Evolutionary conservation across 2,797 vertebrate genomes (phyloP).

Genomic region (Chelonia mydas): DNA sequence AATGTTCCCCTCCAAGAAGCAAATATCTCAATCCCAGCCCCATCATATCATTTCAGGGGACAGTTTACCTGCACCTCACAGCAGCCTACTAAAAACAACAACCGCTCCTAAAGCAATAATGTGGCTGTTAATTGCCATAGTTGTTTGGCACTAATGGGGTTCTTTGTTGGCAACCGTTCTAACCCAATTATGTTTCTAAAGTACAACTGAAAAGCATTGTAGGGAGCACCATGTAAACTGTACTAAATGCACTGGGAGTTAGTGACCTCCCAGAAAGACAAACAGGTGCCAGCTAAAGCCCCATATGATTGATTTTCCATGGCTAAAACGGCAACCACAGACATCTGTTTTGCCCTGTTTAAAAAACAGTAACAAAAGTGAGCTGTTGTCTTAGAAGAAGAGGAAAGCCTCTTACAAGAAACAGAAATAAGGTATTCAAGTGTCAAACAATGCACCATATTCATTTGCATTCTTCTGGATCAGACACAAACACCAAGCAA

Average conservation of each 20-base stretch:
- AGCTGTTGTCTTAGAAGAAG: constrained; percentile 19
- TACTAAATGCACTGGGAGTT: neutral
- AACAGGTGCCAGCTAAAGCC: constrained; percentile 73
- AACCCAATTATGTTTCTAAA: constrained; percentile 65
- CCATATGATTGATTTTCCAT: constrained; percentile 73
- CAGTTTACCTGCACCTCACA: constrained; percentile 40
- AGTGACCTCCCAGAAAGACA: constrained; percentile 71
- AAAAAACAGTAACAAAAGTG: neutral
- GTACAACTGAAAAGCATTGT: constrained; percentile 54
- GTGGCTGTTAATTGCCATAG: constrained; percentile 31
- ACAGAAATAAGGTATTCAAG: neutral
- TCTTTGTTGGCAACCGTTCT: constrained; percentile 59
- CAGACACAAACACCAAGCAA: neutral
- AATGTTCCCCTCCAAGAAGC: neutral
- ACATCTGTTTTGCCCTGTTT: constrained; percentile 58
- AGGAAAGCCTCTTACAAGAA: neutral
- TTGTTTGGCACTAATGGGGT: constrained; percentile 28
- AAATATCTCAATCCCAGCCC: neutral
- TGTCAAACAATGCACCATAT: neutral
- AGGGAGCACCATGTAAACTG: constrained; percentile 42
- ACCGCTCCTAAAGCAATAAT: neutral
- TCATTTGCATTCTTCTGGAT: neutral
- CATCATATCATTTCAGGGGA: neutral
- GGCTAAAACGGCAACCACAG: constrained; percentile 54
- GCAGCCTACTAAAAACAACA: constrained; percentile 31